Conservation (phyloP, 2,113 vertebrate species). For the Anguilla rostrata region DNA sequence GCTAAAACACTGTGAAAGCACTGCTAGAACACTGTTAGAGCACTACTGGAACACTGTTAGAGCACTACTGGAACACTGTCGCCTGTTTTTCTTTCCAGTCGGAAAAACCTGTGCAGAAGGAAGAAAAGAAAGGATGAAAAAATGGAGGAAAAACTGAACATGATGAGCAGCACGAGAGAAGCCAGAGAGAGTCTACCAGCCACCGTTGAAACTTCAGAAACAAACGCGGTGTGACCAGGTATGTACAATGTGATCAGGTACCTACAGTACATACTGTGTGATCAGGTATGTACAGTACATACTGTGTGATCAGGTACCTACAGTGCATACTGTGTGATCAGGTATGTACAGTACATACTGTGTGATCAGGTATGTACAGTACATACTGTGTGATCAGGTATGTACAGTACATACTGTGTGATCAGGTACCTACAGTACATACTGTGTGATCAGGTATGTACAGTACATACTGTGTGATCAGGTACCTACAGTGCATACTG, state of each 20-base stretch:
- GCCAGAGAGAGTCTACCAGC: neutral
- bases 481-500: neutral
- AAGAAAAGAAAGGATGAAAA: conserved; percentile 44
- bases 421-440: neutral
- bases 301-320: conserved; percentile 9
- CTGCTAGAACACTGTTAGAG: no score
- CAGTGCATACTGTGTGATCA: conserved; percentile 10
- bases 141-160: conserved; percentile 55
- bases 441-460: conserved; percentile 13
- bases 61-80: no score
- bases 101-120: conserved; percentile 36
- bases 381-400: conserved; percentile 17
- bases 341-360: neutral
- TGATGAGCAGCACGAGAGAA: conserved; percentile 44
- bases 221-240: conserved; percentile 15
- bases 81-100: conserved; percentile 35
- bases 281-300: neutral
- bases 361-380: neutral
- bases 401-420: conserved; percentile 2
- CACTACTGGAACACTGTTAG: no score
- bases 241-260: conserved; percentile 15
- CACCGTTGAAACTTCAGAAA: neutral
- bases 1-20: no score
- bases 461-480: conserved; percentile 10
- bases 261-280: neutral